These are phyloP conservation scores for Brachionus manjavacas DNA, from an alignment of 1,140 invertebrate genomes.

Conservation along the genomic window DNA sequence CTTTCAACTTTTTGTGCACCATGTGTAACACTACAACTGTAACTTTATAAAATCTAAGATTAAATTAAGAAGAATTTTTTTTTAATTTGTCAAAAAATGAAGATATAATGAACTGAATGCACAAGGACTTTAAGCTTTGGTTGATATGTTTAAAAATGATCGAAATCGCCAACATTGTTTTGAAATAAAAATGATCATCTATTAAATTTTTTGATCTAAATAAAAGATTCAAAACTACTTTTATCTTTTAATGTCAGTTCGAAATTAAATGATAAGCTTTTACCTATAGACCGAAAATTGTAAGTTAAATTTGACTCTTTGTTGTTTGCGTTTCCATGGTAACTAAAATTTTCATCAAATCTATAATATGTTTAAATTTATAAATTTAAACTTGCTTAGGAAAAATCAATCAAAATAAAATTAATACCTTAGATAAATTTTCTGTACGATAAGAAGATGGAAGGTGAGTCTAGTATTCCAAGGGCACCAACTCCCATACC, in stretches of 20 bases:
- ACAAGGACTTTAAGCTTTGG: neutral
- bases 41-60: neutral
- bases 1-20: slow-evolving; percentile 4
- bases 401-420: neutral
- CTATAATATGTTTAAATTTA: neutral
- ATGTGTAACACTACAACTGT: slow-evolving; percentile 33
- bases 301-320: neutral
- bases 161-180: neutral
- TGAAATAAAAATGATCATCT: neutral
- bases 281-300: neutral
- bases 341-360: neutral
- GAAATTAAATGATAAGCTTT: too few relatives aligned
- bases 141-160: neutral
- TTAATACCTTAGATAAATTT: neutral
- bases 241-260: too few relatives aligned
- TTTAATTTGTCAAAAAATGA: neutral
- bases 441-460: neutral
- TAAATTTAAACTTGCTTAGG: neutral
- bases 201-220: neutral
- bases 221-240: neutral
- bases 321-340: neutral
- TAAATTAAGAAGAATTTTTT: neutral
- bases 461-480: neutral
- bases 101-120: slow-evolving; percentile 19
- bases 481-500: slow-evolving; percentile 6